Conservation (phyloP, 2,888 invertebrate genomes). For the Margaritifera margaritifera region DNA sequence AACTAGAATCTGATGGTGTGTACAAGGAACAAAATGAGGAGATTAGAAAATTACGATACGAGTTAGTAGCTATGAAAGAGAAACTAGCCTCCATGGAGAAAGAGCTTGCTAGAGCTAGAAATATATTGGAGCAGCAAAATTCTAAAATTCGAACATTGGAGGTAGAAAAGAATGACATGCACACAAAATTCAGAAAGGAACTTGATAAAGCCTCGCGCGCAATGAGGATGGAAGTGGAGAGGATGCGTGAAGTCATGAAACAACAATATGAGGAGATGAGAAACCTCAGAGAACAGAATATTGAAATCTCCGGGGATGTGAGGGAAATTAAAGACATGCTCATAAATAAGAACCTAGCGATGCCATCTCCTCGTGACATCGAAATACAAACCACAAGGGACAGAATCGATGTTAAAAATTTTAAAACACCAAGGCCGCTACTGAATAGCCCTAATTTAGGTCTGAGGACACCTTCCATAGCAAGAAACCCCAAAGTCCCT, state of each 20-base stretch:
- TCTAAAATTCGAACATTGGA: conserved; percentile 46
- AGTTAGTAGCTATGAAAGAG: conserved; percentile 49
- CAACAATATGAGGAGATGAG: conserved; percentile 62
- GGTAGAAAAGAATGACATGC: conserved; percentile 46
- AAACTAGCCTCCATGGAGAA: conserved; percentile 50
- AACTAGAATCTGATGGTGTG: conserved; percentile 39
- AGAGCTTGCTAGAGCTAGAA: conserved; percentile 44
- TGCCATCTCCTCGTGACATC: conserved; percentile 26
- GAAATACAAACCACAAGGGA: conserved; percentile 23
- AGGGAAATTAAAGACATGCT: conserved; percentile 53
- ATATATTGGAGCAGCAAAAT: conserved; percentile 54
- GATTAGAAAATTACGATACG: conserved; percentile 42
- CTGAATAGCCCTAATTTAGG: conserved; percentile 25
- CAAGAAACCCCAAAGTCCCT: conserved; percentile 8
- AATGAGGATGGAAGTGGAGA: conserved; percentile 59
- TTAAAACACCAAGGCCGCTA: conserved; percentile 26
- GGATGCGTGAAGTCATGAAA: conserved; percentile 62
- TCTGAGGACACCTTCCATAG: conserved; percentile 22
- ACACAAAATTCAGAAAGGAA: conserved; percentile 51
- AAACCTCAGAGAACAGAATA: conserved; percentile 54
- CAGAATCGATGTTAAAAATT: conserved; percentile 28
- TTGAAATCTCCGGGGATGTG: conserved; percentile 56
- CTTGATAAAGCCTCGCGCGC: conserved; percentile 52
- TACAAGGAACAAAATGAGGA: conserved; percentile 51
- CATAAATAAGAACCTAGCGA: conserved; percentile 24